phyloP scores from a whole-genome alignment of 2,888 invertebrate genomes.

The Arge pagana region DNA sequence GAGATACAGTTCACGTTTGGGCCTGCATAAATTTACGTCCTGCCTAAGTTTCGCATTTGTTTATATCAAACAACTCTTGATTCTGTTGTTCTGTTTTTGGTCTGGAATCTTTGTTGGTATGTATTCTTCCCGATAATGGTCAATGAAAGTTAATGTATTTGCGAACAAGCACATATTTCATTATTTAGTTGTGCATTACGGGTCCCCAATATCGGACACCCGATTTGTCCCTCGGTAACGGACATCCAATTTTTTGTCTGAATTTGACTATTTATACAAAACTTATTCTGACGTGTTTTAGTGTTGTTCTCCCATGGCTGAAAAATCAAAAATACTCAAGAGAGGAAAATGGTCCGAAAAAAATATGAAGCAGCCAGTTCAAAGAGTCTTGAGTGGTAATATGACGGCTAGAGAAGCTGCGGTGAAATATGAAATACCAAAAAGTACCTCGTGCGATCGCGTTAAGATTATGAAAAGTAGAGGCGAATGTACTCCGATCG shows the following conservation, averaged over 20 bases:
- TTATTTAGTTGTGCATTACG: too few species aligned
- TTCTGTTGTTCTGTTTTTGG: too few species aligned
- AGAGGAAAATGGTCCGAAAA: constrained; percentile 26
- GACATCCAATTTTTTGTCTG: constrained; percentile 7
- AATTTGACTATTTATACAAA: constrained; percentile 1
- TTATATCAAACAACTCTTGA: background rate
- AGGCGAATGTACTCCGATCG: constrained; percentile 10
- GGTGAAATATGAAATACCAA: constrained; percentile 7
- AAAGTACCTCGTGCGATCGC: constrained; percentile 9
- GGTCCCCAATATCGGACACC: background rate
- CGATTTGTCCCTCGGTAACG: constrained; percentile 5
- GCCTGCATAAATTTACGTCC: constrained; percentile 4
- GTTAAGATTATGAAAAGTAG: constrained; percentile 15
- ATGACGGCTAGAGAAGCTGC: constrained; percentile 16
- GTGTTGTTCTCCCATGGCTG: constrained; percentile 8
- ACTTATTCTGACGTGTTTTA: constrained; percentile 8
- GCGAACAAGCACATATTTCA: too few species aligned
- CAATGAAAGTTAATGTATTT: too few species aligned
- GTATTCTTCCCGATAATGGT: too few species aligned
- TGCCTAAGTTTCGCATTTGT: constrained; percentile 4
- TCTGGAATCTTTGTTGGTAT: too few species aligned
- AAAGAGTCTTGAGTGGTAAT: constrained; percentile 12
- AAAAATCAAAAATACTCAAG: constrained; percentile 12
- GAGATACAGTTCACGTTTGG: constrained; percentile 1
- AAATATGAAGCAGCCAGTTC: constrained; percentile 8